Base-by-base conservation (phyloP, 2,888 invertebrate species). In the Oscheius myriophilus region DNA sequence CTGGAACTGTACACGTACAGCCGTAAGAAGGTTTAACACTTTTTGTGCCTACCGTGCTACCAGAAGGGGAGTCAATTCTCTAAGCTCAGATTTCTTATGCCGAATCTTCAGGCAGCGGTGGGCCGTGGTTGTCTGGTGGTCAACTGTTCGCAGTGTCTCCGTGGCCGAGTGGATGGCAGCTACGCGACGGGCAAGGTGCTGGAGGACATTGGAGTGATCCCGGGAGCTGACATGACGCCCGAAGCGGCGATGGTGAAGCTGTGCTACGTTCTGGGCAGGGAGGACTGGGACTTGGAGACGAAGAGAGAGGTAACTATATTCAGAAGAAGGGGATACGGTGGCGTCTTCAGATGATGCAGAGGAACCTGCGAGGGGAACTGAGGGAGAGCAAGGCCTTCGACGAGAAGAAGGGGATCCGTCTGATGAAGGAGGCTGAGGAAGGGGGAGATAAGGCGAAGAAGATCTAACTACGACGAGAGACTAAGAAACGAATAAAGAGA, bases 221-320 rank as follows among this genome's bases (percentile, higher is more conserved):
- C 92, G 0, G 94, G 94, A 0, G 91, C 90, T 68, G 94, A 95
- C 85, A 93, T 94, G 93, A 96, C 96, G 0, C 92, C 93, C 0
- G 96, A 96, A 87, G 94, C 96, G 0, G 95, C 96, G 0, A 90
- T 96, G 9, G 91, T 93, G 1, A 97, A 97, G 87, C 89, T 97
- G 0, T 91, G 92, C 0, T 96, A 95, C 84, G 93, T 96, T 0
- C 88, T 96, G 33, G 92, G 93, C 0, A 93, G 94, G 85, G 89
- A 89, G 7, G 87, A 87, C 42, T 88, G 87, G 87, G 76, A 84
- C 51, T 23, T 87, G 42, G 85, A 87, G 41, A 83, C 84, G 69
- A 89, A 89, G 75, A 82, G 85, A 71, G 82, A 84, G 81, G 88
- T 82, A 57, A 12, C 46, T 67, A 49, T 51, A 43, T 25, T 23